phyloP scores from a whole-genome alignment of 1,140 invertebrate species.

The Drosophila obscura region DNA sequence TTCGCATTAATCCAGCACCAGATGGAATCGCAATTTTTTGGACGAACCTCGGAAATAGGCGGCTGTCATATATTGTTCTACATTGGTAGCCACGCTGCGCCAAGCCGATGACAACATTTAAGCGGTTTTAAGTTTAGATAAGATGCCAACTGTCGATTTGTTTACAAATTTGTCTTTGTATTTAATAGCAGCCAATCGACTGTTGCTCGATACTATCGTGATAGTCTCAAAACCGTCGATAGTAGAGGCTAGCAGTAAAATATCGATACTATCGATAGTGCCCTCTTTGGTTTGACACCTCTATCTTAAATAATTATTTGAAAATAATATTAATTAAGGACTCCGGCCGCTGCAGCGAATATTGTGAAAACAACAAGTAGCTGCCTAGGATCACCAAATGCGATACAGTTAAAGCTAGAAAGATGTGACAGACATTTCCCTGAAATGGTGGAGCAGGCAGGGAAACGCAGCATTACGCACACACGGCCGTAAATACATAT shows the following conservation, averaged over 20 bases:
- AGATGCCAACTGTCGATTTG: too few species aligned
- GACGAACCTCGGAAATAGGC: conserved; percentile 78
- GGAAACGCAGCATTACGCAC: conserved; percentile 57
- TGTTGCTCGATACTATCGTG: too few species aligned
- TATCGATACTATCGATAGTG: too few species aligned
- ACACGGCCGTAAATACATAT: conserved; percentile 21
- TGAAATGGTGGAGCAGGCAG: conserved; percentile 1
- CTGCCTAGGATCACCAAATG: background rate
- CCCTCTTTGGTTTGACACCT: too few species aligned
- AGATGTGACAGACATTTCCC: conserved; percentile 13
- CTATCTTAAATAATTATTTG: background rate
- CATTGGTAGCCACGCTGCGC: conserved; percentile 47
- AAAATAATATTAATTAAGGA: conserved; percentile 1
- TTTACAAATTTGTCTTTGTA: too few species aligned
- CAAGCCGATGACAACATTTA: conserved; percentile 64
- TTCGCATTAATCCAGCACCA: conserved; percentile 56
- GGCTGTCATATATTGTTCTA: conserved; percentile 65
- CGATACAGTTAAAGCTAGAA: conserved; percentile 2
- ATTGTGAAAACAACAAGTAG: conserved; percentile 28
- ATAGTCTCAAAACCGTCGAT: too few species aligned
- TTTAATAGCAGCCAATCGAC: too few species aligned
- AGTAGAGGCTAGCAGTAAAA: too few species aligned
- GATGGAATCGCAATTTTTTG: conserved; percentile 24
- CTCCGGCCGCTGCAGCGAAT: conserved; percentile 2
- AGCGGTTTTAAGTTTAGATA: conserved; percentile 13